Base-by-base conservation (phyloP, 2,113 vertebrate genomes). In the Stegostoma tigrinum region DNA sequence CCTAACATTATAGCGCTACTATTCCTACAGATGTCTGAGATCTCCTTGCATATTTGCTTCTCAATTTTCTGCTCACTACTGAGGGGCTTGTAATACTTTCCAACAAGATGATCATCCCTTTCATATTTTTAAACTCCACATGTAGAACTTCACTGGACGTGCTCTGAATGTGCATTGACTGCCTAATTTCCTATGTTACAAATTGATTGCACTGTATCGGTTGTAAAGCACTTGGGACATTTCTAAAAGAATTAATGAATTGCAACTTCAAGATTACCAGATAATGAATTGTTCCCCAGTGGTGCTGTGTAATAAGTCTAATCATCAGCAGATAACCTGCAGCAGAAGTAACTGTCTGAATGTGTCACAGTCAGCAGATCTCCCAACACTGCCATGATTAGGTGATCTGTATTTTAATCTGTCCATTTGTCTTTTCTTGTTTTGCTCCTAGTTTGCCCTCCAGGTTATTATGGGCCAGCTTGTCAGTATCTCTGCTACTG, bases 401-500 rank as follows among this genome's bases (percentile, higher is more conserved):
- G 52, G 48, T 55, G 87, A 61, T 34, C 23, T 48, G 66, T 6
- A n/a, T 55, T 34, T 85, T 61, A 42, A 42, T 27, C 45, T 52
- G 12, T 42, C 64, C 38, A 55, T 68, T 48, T 68, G 38, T 45
- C 34, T 45, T 85, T 19, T 30, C 24, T 85, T 68, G 52, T 15
- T 93, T 67, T 66, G 7, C 15, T 95, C 68, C 0, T 96, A 98
- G 97, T 96, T 66, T 97, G 97, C 96, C 96, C 96, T 0, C 0
- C 75, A 12, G 97, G 96, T 75, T 97, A 96, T 96, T 96, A 97
- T 8, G 98, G 97, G 0, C 96, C 21, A 17, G 96, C 96, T 30
- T 98, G 97, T 96, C 96, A 95, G 64, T 70, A 38, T 0, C 95
- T 1, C 0, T 98, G 97, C 95, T 97, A 96, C 95, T 98, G 97